Base-by-base conservation (phyloP, 2,113 vertebrate species). In the Chaetura pelagica region DNA sequence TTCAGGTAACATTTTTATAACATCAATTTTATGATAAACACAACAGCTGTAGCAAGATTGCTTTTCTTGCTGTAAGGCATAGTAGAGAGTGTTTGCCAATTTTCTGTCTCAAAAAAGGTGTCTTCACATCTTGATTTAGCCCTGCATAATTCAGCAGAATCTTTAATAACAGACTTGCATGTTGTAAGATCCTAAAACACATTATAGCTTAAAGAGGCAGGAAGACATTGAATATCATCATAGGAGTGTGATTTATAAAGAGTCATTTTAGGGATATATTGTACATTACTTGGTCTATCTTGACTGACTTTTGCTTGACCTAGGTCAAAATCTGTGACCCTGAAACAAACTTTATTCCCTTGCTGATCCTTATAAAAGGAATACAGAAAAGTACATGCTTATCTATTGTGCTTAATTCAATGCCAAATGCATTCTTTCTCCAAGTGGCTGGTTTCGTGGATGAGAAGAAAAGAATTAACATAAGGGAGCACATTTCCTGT, bases 61-160 rank as follows among this genome's bases (percentile, higher is more conserved):
- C 72, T 95, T 95, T 95, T 92, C 96, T 98, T 95, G 93, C 97
- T 97, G 80, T 96, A 94, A 98, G 97, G 97, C 98, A 97, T 96
- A 91, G 79, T 95, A 68, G 79, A 96, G 93, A 97, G 92, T 96
- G 95, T 97, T 97, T 98, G 97, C 94, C 97, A 98, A 96, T 97
- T 97, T 98, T 98, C 95, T 97, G 95, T 97, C 95, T 98, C 95
- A 91, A 91, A 96, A 98, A 98, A 98, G 98, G 98, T 98, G 98
- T 98, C 94, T 98, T 98, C 84, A 46, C 98, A 94, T 98, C 97
- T 98, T 96, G 94, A 97, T 96, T 98, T 98, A 98, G 85, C 97
- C 97, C 97, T 98, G 98, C 98, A 98, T 98, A 98, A 98, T 98
- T 98, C 98, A 98, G 91, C 97, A 97, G 97, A 96, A 95, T 97